Conservation (phyloP, 2,113 vertebrate species). For the Rhinolophus sinicus region DNA sequence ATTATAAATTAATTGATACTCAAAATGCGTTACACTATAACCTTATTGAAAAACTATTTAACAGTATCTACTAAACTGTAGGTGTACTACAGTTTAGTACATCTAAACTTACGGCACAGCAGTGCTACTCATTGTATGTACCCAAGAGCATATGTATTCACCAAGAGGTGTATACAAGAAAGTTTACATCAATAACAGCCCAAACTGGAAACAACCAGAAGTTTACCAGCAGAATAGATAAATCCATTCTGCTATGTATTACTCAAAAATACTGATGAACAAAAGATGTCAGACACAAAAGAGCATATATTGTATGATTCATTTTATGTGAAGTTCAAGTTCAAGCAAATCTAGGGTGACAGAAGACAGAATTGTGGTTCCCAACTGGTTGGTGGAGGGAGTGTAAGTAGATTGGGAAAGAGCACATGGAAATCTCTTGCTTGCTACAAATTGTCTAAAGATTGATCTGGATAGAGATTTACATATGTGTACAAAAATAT, state of each 20-base stretch:
- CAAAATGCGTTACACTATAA: neutral
- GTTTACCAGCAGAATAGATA: neutral
- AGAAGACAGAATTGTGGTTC: neutral
- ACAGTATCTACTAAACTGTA: neutral
- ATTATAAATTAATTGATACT: neutral
- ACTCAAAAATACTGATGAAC: neutral
- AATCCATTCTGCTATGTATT: neutral
- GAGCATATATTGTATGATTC: neutral
- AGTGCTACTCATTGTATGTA: neutral
- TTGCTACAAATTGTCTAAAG: neutral
- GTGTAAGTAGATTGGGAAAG: neutral
- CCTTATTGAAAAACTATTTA: neutral
- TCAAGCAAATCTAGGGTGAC: neutral
- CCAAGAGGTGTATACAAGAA: neutral
- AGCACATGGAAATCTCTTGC: neutral
- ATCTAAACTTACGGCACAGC: neutral
- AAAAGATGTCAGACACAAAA: neutral
- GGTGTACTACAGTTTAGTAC: no score
- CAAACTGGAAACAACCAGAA: neutral
- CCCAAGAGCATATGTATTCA: neutral
- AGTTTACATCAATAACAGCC: neutral
- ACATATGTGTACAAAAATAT: neutral
- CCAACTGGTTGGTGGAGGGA: neutral
- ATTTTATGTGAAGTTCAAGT: neutral
- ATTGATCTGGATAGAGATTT: neutral